Percentiles rank a stretch among this genome's conserved stretches.
Conservation (phyloP, 2,888 invertebrate genomes). For the Sthenelais limicola region DNA sequence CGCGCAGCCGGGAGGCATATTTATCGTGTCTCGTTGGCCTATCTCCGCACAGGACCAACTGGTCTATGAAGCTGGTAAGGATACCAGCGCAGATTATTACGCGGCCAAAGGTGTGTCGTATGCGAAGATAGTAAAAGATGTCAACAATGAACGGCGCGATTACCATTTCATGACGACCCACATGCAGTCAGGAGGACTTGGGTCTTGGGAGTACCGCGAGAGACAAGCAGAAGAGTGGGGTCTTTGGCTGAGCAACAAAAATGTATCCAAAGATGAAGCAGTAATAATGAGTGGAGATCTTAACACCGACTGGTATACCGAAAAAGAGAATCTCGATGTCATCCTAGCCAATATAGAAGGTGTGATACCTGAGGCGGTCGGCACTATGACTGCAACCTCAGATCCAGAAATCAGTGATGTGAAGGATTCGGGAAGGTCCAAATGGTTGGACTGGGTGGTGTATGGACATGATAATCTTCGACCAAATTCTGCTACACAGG, state of each 20-base stretch:
- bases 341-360: constrained; percentile 34
- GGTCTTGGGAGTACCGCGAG: not conserved
- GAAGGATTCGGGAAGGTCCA: constrained; percentile 28
- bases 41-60: constrained; percentile 17
- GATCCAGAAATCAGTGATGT: constrained; percentile 45
- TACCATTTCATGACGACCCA: constrained; percentile 38
- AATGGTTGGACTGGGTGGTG: constrained; percentile 46
- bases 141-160: not conserved
- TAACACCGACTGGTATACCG: constrained; percentile 39
- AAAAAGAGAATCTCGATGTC: constrained; percentile 10
- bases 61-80: constrained; percentile 20
- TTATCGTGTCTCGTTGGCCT: constrained; percentile 47
- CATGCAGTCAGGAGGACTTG: constrained; percentile 41
- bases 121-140: constrained; percentile 36
- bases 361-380: constrained; percentile 29
- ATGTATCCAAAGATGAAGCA: constrained; percentile 30
- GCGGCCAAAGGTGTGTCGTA: constrained; percentile 45
- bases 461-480: constrained; percentile 4
- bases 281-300: constrained; percentile 45
- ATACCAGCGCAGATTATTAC: constrained; percentile 36
- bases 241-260: constrained; percentile 20
- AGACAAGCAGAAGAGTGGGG: constrained; percentile 39
- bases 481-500: constrained; percentile 27
- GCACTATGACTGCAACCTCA: constrained; percentile 38
- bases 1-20: constrained; percentile 44